Conservation (phyloP, 1,140 invertebrate species). For the Acromyrmex heyeri region DNA sequence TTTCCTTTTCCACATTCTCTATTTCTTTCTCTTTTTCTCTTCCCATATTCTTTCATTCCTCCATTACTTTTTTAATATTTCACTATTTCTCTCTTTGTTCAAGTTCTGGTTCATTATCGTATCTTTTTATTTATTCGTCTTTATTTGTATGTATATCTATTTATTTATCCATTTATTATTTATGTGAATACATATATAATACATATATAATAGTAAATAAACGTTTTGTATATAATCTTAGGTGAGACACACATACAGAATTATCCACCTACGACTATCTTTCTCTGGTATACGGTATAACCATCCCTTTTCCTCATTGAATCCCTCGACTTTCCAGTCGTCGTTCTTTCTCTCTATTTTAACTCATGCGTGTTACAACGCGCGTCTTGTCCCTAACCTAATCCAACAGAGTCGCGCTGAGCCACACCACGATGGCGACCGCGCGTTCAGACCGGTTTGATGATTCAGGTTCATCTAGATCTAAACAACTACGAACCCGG, state of each 20-base stretch:
- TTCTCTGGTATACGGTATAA: background rate
- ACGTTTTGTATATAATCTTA: background rate
- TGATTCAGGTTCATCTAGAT: conserved; percentile 85
- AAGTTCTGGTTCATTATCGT: background rate
- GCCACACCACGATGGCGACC: conserved; percentile 71
- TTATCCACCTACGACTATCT: conserved; percentile 24
- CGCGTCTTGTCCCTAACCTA: conserved; percentile 84
- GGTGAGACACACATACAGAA: background rate
- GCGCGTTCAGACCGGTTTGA: conserved; percentile 83
- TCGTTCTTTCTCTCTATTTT: conserved; percentile 74
- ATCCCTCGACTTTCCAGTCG: conserved; percentile 29
- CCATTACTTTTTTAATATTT: background rate
- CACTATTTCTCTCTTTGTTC: background rate
- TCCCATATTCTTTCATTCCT: background rate
- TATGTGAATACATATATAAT: background rate
- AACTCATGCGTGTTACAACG: conserved; percentile 81
- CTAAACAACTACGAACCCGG: conserved; percentile 77
- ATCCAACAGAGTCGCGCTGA: conserved; percentile 83
- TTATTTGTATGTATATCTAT: background rate
- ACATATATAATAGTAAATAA: background rate
- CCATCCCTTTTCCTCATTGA: conserved; percentile 23
- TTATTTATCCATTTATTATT: background rate
- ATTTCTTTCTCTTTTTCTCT: background rate
- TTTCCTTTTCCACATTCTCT: background rate
- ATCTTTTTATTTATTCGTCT: background rate